These are phyloP conservation scores for Sebastiscus albofasciatus DNA, from an alignment of 2,797 vertebrate genomes.

Conservation along the genomic window DNA sequence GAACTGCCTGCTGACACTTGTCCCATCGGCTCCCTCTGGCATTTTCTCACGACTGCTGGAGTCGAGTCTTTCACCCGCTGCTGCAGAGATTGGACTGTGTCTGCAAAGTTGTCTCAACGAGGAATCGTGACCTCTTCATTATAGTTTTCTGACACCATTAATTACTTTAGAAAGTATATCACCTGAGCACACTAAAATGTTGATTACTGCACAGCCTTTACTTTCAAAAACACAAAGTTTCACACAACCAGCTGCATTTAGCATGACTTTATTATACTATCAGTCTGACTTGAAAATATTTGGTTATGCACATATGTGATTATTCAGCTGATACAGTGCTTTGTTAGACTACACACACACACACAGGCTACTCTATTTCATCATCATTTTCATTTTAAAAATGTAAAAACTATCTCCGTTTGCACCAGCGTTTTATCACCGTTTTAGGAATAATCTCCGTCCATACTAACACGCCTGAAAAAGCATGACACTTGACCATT, in stretches of 20 bases:
- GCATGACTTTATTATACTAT: not conserved
- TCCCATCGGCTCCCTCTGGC: constrained; percentile 31
- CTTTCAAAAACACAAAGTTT: not conserved
- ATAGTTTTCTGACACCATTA: not conserved
- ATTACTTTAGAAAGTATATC: not conserved
- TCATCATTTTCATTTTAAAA: no score
- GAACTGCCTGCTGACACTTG: constrained; percentile 50
- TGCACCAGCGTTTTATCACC: no score
- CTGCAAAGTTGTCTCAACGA: not conserved
- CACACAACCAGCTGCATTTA: not conserved
- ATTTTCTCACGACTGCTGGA: constrained; percentile 47
- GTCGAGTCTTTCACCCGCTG: not conserved
- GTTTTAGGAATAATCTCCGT: no score
- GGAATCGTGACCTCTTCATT: not conserved
- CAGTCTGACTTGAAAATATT: not conserved
- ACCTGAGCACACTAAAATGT: not conserved
- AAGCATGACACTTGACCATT: no score
- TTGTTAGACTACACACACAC: no score
- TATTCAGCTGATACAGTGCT: not conserved
- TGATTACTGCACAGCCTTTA: not conserved
- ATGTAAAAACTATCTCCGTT: no score
- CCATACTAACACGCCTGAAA: no score
- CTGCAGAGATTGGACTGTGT: not conserved
- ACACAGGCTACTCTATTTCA: no score
- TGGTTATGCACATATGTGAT: not conserved